Conservation (phyloP, 2,113 vertebrate species). For the Microcebus murinus region DNA sequence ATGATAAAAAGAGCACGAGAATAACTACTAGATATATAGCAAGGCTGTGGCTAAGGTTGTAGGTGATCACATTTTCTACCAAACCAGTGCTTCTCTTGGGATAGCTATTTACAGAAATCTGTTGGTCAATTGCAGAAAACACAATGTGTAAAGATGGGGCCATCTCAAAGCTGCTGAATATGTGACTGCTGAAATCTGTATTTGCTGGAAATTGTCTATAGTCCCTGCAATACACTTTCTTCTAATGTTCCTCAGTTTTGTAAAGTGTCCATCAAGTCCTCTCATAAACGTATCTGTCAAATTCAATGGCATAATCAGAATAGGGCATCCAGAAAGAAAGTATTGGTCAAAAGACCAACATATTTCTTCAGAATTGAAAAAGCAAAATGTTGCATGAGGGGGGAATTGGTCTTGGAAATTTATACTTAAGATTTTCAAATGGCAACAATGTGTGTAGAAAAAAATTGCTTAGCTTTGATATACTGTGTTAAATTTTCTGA, state of each 20-base stretch:
- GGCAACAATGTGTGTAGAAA: background rate
- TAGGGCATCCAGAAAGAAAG: background rate
- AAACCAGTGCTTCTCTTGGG: background rate
- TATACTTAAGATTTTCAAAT: slow-evolving; percentile 44
- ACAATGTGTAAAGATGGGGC: background rate
- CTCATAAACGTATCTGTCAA: background rate
- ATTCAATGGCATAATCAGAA: background rate
- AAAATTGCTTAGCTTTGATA: background rate
- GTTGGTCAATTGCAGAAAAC: background rate
- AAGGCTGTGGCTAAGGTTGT: background rate
- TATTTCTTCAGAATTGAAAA: background rate
- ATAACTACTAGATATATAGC: background rate
- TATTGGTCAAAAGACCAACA: background rate
- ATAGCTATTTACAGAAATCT: background rate
- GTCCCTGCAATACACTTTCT: background rate
- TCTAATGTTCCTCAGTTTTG: background rate
- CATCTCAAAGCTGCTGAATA: background rate
- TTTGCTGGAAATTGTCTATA: background rate
- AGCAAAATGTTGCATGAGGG: background rate
- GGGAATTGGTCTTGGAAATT: background rate
- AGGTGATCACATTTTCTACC: background rate
- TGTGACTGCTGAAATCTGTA: background rate
- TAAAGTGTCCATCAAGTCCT: background rate
- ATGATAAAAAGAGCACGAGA: background rate
- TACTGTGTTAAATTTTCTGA: background rate